Evolutionary conservation across 2,113 vertebrate genomes (phyloP).

Genomic region (Tapirus terrestris): DNA sequence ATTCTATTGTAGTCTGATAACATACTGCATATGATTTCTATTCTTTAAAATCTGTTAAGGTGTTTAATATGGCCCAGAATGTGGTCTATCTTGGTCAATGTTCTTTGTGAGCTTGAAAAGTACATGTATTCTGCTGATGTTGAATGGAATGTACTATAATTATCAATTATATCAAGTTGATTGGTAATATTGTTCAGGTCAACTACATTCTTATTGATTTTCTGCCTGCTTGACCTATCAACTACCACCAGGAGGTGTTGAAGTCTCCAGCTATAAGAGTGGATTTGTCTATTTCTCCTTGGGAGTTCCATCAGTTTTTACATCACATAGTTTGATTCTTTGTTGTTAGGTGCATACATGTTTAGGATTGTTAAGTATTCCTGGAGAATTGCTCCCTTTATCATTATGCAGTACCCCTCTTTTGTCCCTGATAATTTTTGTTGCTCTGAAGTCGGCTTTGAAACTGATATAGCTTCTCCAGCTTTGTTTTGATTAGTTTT

Average conservation of each 20-base stretch:
- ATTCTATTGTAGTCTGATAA: background rate
- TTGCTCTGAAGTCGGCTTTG: background rate
- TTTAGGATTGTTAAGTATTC: background rate
- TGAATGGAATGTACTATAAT: background rate
- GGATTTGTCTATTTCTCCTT: background rate
- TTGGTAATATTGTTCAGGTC: background rate
- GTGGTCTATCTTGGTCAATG: background rate
- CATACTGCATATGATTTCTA: background rate
- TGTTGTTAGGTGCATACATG: background rate
- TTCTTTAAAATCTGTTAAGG: background rate
- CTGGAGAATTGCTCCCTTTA: background rate
- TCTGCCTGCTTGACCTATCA: background rate
- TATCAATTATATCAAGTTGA: background rate
- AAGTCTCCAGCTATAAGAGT: background rate
- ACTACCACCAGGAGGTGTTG: background rate
- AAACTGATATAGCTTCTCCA: background rate
- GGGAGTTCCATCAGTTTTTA: background rate
- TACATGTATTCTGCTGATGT: background rate
- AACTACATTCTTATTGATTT: background rate
- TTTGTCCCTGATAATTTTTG: background rate
- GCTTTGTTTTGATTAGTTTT: background rate
- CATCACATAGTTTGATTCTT: background rate
- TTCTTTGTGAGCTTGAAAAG: background rate
- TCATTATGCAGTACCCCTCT: background rate
- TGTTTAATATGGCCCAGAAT: background rate